Percentiles rank a stretch among this genome's conserved stretches.
phyloP scores from a whole-genome alignment of 2,113 vertebrate genomes.

The Cranoglanis bouderius region DNA sequence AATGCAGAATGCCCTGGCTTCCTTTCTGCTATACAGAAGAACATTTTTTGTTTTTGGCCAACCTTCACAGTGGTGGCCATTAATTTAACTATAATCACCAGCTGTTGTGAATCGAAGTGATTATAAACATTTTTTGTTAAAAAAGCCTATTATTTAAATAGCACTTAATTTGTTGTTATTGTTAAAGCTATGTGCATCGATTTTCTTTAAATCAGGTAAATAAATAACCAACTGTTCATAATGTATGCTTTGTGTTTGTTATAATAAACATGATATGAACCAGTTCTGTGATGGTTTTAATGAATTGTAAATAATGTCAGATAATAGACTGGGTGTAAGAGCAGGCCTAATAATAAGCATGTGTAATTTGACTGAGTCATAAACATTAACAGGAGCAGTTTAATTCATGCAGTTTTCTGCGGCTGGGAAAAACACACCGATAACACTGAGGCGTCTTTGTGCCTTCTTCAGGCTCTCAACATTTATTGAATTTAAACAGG shows the following conservation, averaged over 20 bases:
- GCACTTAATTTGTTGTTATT: slow-evolving; percentile 8
- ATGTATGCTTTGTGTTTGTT: slow-evolving; percentile 29
- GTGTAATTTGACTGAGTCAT: neutral
- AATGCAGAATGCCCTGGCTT: neutral
- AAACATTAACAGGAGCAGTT: neutral
- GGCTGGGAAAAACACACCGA: slow-evolving; percentile 23
- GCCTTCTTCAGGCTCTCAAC: slow-evolving; percentile 33
- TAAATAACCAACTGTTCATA: neutral
- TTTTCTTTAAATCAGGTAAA: neutral
- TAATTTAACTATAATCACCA: neutral
- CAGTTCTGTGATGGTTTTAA: neutral
- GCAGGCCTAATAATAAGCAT: neutral
- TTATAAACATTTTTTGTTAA: neutral
- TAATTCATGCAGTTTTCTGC: slow-evolving; percentile 31
- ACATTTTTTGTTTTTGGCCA: neutral
- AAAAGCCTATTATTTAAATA: slow-evolving; percentile 24
- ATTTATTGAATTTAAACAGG: slow-evolving; percentile 46
- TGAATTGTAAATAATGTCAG: neutral
- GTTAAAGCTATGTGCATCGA: neutral
- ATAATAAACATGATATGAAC: slow-evolving; percentile 6
- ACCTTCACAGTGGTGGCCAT: neutral
- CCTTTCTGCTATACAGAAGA: neutral
- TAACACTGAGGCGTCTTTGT: slow-evolving; percentile 21
- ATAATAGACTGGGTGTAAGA: neutral
- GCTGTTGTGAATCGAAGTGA: neutral